Conservation (phyloP, 2,888 invertebrate species). For the Thereva nobilitata region DNA sequence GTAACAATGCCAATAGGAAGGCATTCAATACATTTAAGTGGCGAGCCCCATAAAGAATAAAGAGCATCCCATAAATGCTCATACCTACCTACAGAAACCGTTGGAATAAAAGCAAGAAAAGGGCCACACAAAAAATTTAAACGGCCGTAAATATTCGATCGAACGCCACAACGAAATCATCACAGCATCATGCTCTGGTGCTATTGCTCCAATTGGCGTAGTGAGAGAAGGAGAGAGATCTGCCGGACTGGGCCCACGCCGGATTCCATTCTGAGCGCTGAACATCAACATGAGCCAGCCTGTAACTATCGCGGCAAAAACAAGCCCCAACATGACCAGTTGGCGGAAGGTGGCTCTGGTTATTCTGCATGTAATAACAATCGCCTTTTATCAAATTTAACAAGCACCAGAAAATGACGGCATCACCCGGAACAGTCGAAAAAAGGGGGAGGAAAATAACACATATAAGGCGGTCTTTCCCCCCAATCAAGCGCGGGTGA, state of each 20-base stretch:
- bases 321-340: neutral
- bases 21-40: too few relatives aligned
- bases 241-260: neutral
- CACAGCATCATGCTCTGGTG: slow-evolving; percentile 41
- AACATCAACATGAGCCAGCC: neutral
- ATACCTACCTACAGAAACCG: slow-evolving; percentile 24
- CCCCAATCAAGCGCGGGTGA: slow-evolving; percentile 13
- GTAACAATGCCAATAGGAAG: too few relatives aligned
- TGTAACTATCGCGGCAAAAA: slow-evolving; percentile 7
- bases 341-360: slow-evolving; percentile 27
- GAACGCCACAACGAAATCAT: slow-evolving; percentile 38
- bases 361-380: slow-evolving; percentile 46
- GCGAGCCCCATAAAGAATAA: slow-evolving; percentile 6
- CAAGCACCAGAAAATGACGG: slow-evolving; percentile 42
- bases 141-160: slow-evolving; percentile 42
- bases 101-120: slow-evolving; percentile 14
- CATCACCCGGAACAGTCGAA: slow-evolving; percentile 14
- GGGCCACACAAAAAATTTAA: slow-evolving; percentile 29
- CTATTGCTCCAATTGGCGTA: neutral
- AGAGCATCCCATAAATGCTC: neutral
- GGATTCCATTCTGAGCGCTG: neutral
- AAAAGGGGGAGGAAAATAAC: slow-evolving; percentile 22
- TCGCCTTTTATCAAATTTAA: slow-evolving; percentile 48
- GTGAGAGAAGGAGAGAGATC: neutral
- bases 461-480: slow-evolving; percentile 14